A percentile compares a stretch with the other conserved stretches of the same genome.
These are phyloP conservation scores for Zosterops lateralis DNA, from an alignment of 2,113 vertebrate genomes.

Conservation along the genomic window DNA sequence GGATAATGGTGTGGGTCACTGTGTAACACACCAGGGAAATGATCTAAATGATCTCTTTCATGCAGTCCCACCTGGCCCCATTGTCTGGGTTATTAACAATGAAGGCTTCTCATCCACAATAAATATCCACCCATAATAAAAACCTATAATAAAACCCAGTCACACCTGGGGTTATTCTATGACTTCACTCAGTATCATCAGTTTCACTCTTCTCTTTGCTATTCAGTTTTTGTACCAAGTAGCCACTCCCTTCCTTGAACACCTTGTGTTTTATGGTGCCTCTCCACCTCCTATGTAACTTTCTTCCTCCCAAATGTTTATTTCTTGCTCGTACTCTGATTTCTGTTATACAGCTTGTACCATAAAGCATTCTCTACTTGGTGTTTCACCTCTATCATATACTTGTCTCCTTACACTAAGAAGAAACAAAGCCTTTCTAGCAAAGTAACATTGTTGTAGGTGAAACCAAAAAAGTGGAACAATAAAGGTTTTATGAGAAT, in stretches of 20 bases:
- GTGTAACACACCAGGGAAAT: neutral
- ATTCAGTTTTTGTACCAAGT: neutral
- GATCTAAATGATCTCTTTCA: neutral
- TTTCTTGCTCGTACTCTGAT: neutral
- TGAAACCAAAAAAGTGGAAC: neutral
- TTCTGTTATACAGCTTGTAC: neutral
- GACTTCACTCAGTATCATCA: neutral
- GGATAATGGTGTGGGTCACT: neutral
- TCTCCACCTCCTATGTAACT: neutral
- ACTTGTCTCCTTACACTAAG: neutral
- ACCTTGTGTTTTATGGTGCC: neutral
- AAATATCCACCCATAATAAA: neutral
- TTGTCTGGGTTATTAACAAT: neutral
- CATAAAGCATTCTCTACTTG: neutral
- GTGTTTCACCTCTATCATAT: neutral
- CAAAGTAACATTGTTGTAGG: neutral
- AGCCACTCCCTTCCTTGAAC: neutral
- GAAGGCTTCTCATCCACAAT: neutral
- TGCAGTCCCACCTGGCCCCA: neutral
- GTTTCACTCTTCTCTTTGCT: neutral
- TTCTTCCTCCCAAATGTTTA: neutral
- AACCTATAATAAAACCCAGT: neutral
- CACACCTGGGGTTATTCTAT: neutral
- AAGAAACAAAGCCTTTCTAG: neutral
- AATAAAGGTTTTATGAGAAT: neutral